A percentile compares a stretch with the other conserved stretches of the same genome.
These are phyloP conservation scores for Eulimnadia texana DNA, from an alignment of 1,140 invertebrate genomes.

Conservation along the genomic window DNA sequence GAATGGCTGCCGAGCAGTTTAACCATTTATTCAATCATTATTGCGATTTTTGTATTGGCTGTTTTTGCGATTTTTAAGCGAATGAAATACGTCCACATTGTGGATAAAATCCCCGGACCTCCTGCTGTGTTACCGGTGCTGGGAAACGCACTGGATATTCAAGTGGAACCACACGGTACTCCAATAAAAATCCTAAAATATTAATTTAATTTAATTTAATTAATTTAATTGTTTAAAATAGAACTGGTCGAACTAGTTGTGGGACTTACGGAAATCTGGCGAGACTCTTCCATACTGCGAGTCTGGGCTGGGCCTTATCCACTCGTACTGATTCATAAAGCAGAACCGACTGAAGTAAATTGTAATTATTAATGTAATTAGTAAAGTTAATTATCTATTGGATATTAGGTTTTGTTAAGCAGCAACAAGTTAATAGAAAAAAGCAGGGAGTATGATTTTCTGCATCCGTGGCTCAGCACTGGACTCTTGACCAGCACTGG, in stretches of 20 bases:
- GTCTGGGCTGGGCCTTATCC: constrained; percentile 7
- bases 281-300: background rate
- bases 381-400: no score
- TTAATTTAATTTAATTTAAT: background rate
- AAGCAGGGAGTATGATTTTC: constrained; percentile 48
- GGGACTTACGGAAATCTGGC: background rate
- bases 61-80: background rate
- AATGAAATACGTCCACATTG: background rate
- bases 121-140: constrained; percentile 34
- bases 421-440: constrained; percentile 57
- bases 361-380: no score
- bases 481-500: constrained; percentile 53
- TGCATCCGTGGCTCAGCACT: constrained; percentile 57
- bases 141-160: constrained; percentile 34
- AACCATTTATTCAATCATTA: background rate
- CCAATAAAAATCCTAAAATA: background rate
- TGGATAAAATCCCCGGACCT: constrained; percentile 35
- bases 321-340: background rate
- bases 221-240: background rate
- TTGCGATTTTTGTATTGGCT: no score
- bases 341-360: background rate
- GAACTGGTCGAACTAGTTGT: background rate
- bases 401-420: no score
- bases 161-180: constrained; percentile 19
- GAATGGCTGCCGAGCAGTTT: constrained; percentile 1